phyloP scores from a whole-genome alignment of 2,888 invertebrate genomes.

The Rhorus exstirpatorius region DNA sequence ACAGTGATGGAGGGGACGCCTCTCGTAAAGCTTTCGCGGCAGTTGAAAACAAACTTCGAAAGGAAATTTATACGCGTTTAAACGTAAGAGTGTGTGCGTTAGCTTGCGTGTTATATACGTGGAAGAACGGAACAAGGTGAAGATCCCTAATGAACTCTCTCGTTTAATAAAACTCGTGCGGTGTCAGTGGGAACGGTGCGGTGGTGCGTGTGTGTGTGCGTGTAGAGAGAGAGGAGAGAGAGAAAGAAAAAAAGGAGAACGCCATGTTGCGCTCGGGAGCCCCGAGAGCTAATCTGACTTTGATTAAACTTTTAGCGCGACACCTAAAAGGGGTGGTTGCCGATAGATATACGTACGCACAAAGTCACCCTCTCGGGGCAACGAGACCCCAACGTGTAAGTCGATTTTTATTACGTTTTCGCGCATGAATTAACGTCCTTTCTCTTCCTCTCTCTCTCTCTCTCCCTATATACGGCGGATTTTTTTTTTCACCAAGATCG shows the following conservation, averaged over 20 bases:
- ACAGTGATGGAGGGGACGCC: constrained; percentile 57
- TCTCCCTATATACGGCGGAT: background rate
- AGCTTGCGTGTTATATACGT: constrained; percentile 6
- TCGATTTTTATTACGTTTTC: constrained; percentile 85
- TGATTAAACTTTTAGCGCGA: constrained; percentile 85
- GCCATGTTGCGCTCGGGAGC: constrained; percentile 65
- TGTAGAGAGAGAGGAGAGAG: constrained; percentile 6
- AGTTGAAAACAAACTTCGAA: constrained; percentile 80
- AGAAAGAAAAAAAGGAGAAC: constrained; percentile 21
- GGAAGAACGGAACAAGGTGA: constrained; percentile 7
- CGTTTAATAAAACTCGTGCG: constrained; percentile 81
- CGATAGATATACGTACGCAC: constrained; percentile 59
- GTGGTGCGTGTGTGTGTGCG: constrained; percentile 23
- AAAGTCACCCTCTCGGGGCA: constrained; percentile 58
- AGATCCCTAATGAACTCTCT: constrained; percentile 81
- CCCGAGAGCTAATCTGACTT: constrained; percentile 84
- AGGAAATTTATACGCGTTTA: constrained; percentile 72
- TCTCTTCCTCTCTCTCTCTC: constrained; percentile 6
- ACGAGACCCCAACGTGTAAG: constrained; percentile 78
- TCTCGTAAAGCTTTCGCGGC: constrained; percentile 71
- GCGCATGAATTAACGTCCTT: constrained; percentile 72
- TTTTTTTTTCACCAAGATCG: too few species aligned
- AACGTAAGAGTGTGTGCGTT: background rate
- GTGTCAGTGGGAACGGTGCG: constrained; percentile 52
- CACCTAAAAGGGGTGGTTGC: constrained; percentile 81